Evolutionary conservation across 1,140 invertebrate genomes (phyloP).

Genomic region (Luehdorfia chinensis): DNA sequence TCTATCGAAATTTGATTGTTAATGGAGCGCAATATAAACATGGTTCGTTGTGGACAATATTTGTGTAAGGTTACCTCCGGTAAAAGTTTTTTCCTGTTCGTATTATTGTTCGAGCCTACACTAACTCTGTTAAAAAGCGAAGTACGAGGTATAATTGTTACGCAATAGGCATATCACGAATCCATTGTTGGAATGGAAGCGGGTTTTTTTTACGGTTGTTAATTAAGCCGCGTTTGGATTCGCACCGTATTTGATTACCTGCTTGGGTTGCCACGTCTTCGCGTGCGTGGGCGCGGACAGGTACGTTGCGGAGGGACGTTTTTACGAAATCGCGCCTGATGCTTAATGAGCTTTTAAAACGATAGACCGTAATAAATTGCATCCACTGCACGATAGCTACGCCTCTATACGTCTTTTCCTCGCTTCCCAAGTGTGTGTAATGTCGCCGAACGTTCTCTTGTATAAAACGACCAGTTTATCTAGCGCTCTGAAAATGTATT

Average conservation of each 20-base stretch:
- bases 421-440: conserved; percentile 54
- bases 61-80: too few species aligned
- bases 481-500: conserved; percentile 29
- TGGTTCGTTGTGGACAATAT: too few species aligned
- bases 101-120: too few species aligned
- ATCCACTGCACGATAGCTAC: conserved; percentile 26
- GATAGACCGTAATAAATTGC: conserved; percentile 14
- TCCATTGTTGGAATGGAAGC: not conserved
- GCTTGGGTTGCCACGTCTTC: not conserved
- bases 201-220: not conserved
- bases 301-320: not conserved
- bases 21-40: too few species aligned
- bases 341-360: conserved; percentile 4
- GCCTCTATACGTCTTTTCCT: conserved; percentile 55
- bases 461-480: conserved; percentile 37
- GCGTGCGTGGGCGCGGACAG: not conserved
- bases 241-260: not conserved
- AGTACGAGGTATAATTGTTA: not conserved
- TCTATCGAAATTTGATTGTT: too few species aligned
- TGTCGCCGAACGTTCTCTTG: conserved; percentile 41
- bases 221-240: not conserved
- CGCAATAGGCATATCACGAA: not conserved
- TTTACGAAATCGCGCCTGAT: not conserved
- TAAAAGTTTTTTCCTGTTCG: too few species aligned
- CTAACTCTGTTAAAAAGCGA: not conserved